Evolutionary conservation across 92 coral and sea anemone species (phyloP).

Genomic region (Epizoanthus illoricatus): DNA sequence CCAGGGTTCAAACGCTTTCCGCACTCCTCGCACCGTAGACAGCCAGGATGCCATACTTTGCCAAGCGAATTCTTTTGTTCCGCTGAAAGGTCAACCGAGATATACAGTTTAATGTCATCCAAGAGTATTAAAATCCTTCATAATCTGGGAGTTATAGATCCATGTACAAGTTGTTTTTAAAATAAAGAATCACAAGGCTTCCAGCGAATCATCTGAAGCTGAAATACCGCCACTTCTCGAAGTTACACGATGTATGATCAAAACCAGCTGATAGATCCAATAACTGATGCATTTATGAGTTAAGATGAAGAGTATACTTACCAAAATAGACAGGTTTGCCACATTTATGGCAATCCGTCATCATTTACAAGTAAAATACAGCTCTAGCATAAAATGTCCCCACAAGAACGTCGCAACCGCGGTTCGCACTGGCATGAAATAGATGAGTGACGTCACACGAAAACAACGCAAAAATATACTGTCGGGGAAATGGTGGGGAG

Average conservation of each 20-base stretch:
- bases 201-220: not conserved
- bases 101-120: not conserved
- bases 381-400: not conserved
- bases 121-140: not conserved
- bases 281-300: not conserved
- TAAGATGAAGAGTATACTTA: constrained; percentile 47
- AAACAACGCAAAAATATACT: constrained; percentile 1
- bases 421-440: not conserved
- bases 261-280: too few species aligned
- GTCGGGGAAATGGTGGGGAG: not conserved
- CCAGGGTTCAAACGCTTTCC: constrained; percentile 97
- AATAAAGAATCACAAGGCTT: not conserved
- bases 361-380: not conserved
- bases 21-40: constrained; percentile 96
- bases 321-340: constrained; percentile 94
- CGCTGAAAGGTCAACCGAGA: constrained; percentile 54
- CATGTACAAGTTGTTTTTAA: not conserved
- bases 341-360: constrained; percentile 98
- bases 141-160: not conserved
- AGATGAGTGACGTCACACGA: constrained; percentile 10
- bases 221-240: too few species aligned
- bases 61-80: constrained; percentile 96
- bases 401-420: not conserved
- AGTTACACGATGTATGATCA: not conserved
- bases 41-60: constrained; percentile 96